Evolutionary conservation across 2,113 vertebrate species (phyloP).

Genomic region (Lipotes vexillifer): DNA sequence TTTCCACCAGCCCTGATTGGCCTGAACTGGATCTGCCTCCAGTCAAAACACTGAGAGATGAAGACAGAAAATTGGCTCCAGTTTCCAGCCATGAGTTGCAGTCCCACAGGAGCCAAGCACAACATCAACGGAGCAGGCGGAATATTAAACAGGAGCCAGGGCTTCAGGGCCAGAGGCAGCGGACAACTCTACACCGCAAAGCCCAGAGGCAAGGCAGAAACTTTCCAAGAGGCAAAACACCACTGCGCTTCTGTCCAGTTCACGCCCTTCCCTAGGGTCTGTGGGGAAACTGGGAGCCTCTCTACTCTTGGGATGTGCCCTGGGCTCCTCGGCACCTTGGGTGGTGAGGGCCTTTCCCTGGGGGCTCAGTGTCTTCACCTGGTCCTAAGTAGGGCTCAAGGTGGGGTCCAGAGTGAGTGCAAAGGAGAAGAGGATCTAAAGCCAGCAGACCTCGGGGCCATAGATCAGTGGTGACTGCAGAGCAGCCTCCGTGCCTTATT

Average conservation of each 20-base stretch:
- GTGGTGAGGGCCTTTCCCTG: not conserved
- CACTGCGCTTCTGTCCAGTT: conserved; percentile 39
- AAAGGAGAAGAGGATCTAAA: not conserved
- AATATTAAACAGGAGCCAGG: conserved; percentile 85
- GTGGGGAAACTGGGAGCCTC: conserved; percentile 49
- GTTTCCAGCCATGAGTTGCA: conserved; percentile 83
- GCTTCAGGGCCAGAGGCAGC: conserved; percentile 76
- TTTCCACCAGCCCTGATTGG: conserved; percentile 82
- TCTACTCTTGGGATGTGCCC: not conserved
- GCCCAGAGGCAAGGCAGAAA: conserved; percentile 69
- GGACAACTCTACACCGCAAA: conserved; percentile 64
- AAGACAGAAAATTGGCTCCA: conserved; percentile 86
- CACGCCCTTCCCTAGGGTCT: conserved; percentile 61
- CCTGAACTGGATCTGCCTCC: conserved; percentile 86
- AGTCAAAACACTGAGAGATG: conserved; percentile 86
- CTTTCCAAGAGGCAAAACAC: conserved; percentile 75
- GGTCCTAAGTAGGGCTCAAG: conserved; percentile 21
- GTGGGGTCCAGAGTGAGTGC: not conserved
- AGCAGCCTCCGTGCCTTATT: not conserved
- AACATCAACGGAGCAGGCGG: conserved; percentile 80
- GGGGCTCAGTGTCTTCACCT: not conserved
- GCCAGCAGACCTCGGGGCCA: not conserved
- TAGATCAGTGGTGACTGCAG: not conserved
- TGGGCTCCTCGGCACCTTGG: not conserved
- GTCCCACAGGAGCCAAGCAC: conserved; percentile 84